These are phyloP conservation scores for Periophthalmodon schlosseri DNA, from an alignment of 2,113 vertebrate species.

Conservation along the genomic window DNA sequence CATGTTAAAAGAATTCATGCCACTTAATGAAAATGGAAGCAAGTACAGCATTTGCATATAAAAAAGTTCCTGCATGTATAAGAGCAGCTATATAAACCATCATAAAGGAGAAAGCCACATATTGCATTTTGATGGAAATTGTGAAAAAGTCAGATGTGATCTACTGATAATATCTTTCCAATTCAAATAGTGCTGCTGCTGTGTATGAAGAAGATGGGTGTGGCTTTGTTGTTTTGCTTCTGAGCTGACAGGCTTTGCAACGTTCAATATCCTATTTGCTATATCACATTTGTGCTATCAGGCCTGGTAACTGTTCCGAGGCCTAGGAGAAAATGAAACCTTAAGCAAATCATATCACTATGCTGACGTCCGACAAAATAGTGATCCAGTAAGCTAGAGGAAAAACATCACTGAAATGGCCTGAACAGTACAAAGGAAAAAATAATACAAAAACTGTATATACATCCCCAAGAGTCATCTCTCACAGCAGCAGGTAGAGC, in stretches of 20 bases:
- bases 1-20: slow-evolving; percentile 49
- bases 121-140: slow-evolving; percentile 45
- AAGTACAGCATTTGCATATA: slow-evolving; percentile 50
- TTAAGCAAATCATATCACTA: slow-evolving; percentile 30
- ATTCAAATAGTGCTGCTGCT: slow-evolving; percentile 65
- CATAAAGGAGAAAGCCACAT: slow-evolving; percentile 40
- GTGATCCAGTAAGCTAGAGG: slow-evolving; percentile 34
- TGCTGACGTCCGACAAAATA: slow-evolving; percentile 34
- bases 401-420: slow-evolving; percentile 59
- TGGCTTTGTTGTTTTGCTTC: slow-evolving; percentile 60
- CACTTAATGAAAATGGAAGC: slow-evolving; percentile 62
- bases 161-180: slow-evolving; percentile 72
- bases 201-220: slow-evolving; percentile 58
- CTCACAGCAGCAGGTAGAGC: slow-evolving; percentile 77
- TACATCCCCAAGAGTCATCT: slow-evolving; percentile 62
- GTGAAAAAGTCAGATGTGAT: slow-evolving; percentile 57
- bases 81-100: slow-evolving; percentile 28
- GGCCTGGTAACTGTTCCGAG: slow-evolving; percentile 30
- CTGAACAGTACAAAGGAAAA: slow-evolving; percentile 49
- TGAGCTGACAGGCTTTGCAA: slow-evolving; percentile 68
- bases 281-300: slow-evolving; percentile 45
- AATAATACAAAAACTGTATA: slow-evolving; percentile 39
- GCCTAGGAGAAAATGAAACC: slow-evolving; percentile 42
- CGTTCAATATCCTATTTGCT: slow-evolving; percentile 54
- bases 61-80: slow-evolving; percentile 45